Evolutionary conservation across 2,888 invertebrate species (phyloP), one percentile per base, ranked within the genome.

Genomic region (Balanococcus diminutus): DNA sequence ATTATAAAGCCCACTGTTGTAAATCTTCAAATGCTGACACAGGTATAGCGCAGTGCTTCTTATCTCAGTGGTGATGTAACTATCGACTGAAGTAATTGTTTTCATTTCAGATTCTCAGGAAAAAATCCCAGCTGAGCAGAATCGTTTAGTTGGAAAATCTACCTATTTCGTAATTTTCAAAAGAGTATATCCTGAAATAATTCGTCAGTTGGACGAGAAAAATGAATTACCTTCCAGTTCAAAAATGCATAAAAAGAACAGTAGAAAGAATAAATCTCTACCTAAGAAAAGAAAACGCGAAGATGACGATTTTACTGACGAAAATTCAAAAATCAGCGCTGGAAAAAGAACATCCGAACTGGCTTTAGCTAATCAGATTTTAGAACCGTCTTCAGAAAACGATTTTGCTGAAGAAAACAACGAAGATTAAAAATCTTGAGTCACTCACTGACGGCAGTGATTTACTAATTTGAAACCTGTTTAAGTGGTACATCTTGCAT

Each of bases 401-500:
- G 9, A 2, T 0, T 16, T 19, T 28, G 28, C 28, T 2, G 28
- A 28, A 14, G 31, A 67, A 28, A 67, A 67, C 16, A 16, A 67
- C 19, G 28, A 28, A 67, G 28, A 67, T 8, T 5, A 16, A 3
- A 14, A 67, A 67, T 67, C 67, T n/a, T 67, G 67, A 8, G 0
- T 16, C 28, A 28, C 67, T 28, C 4, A n/a, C n/a, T n/a, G n/a
- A n/a, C 28, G 16, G 1, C 67, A 5, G 67, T 67, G 28, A 28
- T 67, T 16, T 67, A 31, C 16, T 28, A 28, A 11, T 25, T n/a
- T 67, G 28, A 28, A 79, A 16, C 31, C 75, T 6, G 36, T 79
- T 79, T 36, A 79, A 79, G 36, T 79, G 16, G 75, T 79, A 8
- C 75, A 79, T 36, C 36, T 79, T 9, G 36, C n/a, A n/a, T n/a